Percentiles rank a stretch among this genome's conserved stretches.
These are phyloP conservation scores for silkworm (Bombyx mori) DNA, from an alignment of 1,140 invertebrate species.

Conservation along the genomic window ASM3026992v2 NC_085129.1:13366501-13367000, in stretches of 20 bases:
- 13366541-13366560: background rate
- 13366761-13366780: constrained; percentile 62
- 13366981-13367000: too few relatives aligned
- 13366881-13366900: too few relatives aligned
- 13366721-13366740: constrained; percentile 23
- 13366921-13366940: too few relatives aligned
- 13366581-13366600: background rate
- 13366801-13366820: constrained; percentile 46
- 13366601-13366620: background rate
- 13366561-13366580: background rate
- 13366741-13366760: constrained; percentile 46
- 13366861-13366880: constrained; percentile 1
- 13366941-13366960: too few relatives aligned
- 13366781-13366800: constrained; percentile 63
- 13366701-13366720: constrained; percentile 38
- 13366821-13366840: constrained; percentile 34
- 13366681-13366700: constrained; percentile 18
- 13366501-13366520: too few relatives aligned
- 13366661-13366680: constrained; percentile 27
- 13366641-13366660: constrained; percentile 23
- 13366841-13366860: background rate
- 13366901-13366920: background rate
- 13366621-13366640: constrained; percentile 1
- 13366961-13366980: too few relatives aligned
- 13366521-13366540: too few relatives aligned